phyloP scores from a whole-genome alignment of 2,797 vertebrate species.

The Tokudaia tokunoshimensis region DNA sequence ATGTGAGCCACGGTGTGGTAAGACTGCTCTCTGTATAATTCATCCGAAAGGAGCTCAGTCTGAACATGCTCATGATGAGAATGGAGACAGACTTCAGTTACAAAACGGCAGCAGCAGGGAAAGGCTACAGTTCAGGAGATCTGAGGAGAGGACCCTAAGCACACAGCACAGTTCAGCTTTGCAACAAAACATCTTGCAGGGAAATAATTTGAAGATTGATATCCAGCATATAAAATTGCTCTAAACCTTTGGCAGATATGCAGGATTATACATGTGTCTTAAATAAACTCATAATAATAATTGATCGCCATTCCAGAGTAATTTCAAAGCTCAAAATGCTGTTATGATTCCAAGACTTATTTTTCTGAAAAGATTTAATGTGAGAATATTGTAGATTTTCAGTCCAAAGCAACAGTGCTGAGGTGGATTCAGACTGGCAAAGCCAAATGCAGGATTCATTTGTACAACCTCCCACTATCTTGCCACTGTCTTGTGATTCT shows the following conservation, averaged over 20 bases:
- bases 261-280: slow-evolving; percentile 22
- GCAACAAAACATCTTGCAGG: background rate
- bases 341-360: slow-evolving; percentile 10
- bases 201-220: slow-evolving; percentile 46
- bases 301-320: background rate
- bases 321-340: slow-evolving; percentile 18
- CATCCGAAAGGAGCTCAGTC: accelerated
- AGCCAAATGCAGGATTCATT: background rate
- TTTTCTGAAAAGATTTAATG: slow-evolving; percentile 32
- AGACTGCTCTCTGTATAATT: accelerated
- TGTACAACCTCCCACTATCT: background rate
- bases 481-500: background rate
- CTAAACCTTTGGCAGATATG: slow-evolving; percentile 1
- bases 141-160: background rate
- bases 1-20: accelerated
- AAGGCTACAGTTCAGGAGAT: background rate
- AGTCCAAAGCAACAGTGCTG: background rate
- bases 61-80: background rate
- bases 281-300: slow-evolving; percentile 37
- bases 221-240: background rate
- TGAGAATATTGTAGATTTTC: background rate
- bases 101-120: background rate
- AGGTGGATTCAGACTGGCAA: background rate
- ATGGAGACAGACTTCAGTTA: background rate
- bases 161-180: background rate